phyloP scores from a whole-genome alignment of 2,888 invertebrate species.

The Prosopocoilus inquinatus region DNA sequence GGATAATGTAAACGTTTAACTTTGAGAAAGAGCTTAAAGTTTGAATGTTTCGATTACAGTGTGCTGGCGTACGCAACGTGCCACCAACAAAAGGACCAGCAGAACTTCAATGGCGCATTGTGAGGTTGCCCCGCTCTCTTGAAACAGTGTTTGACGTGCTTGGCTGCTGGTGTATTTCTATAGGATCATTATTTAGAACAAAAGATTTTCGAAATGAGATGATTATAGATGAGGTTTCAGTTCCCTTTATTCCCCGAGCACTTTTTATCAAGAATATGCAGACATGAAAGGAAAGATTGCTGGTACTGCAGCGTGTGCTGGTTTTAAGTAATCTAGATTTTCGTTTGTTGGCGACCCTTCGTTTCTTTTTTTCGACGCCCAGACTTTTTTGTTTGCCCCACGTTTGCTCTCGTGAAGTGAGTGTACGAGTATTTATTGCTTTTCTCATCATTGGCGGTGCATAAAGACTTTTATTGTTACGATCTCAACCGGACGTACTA shows the following conservation, averaged over 20 bases:
- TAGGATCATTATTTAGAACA: slow-evolving; percentile 51
- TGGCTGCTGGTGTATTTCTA: slow-evolving; percentile 23
- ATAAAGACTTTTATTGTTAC: too few species aligned
- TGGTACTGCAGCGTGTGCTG: not conserved
- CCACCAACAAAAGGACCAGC: slow-evolving; percentile 38
- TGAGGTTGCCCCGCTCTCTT: slow-evolving; percentile 30
- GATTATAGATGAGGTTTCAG: slow-evolving; percentile 48
- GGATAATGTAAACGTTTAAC: too few species aligned
- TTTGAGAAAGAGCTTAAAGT: not conserved
- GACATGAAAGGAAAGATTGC: slow-evolving; percentile 36
- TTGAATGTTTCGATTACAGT: not conserved
- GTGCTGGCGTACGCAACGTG: slow-evolving; percentile 33
- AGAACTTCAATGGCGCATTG: slow-evolving; percentile 30
- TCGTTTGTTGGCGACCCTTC: slow-evolving; percentile 36
- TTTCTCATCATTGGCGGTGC: too few species aligned
- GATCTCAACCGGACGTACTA: too few species aligned
- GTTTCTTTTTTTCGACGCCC: slow-evolving; percentile 8
- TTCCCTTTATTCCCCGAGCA: slow-evolving; percentile 34
- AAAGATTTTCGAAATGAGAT: slow-evolving; percentile 51
- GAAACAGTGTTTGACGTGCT: slow-evolving; percentile 42
- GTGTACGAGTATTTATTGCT: too few species aligned
- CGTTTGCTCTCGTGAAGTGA: not conserved
- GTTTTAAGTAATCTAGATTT: slow-evolving; percentile 36
- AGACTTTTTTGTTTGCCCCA: slow-evolving; percentile 11
- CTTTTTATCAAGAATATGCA: slow-evolving; percentile 35